Evolutionary conservation across 64 coral and sea anemone species (phyloP).

Genomic region (Stichodactyla mertensii): DNA sequence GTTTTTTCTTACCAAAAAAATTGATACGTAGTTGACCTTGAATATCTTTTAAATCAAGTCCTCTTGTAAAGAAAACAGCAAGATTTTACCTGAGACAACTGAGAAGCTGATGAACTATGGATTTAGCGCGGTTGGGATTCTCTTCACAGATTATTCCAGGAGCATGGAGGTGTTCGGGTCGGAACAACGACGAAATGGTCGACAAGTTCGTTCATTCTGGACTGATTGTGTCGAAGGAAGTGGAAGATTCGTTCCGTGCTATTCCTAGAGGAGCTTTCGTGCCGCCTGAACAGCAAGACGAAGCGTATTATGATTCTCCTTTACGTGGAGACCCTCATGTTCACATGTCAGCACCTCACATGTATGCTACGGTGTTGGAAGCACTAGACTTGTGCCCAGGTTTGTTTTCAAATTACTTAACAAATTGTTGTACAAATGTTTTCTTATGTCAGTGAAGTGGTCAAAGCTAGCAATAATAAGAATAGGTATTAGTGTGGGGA

Average conservation of each 20-base stretch:
- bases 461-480: neutral
- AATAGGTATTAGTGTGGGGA: too few species aligned
- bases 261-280: constrained; percentile 93
- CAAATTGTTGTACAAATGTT: neutral
- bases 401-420: constrained; percentile 5
- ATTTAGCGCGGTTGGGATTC: neutral
- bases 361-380: constrained; percentile 96
- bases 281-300: constrained; percentile 65
- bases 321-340: constrained; percentile 82
- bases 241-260: constrained; percentile 81
- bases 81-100: neutral
- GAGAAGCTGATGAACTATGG: neutral
- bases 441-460: neutral
- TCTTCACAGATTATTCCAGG: neutral
- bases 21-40: neutral
- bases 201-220: constrained; percentile 88
- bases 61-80: neutral
- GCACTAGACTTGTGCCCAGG: constrained; percentile 88
- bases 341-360: constrained; percentile 95
- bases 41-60: neutral
- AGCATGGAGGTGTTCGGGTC: constrained; percentile 91
- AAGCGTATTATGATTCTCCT: constrained; percentile 83
- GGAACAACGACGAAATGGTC: constrained; percentile 97
- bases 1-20: neutral
- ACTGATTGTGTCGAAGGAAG: constrained; percentile 70